Base-by-base conservation (phyloP, 2,888 invertebrate genomes). In the Cephalotes varians region DNA sequence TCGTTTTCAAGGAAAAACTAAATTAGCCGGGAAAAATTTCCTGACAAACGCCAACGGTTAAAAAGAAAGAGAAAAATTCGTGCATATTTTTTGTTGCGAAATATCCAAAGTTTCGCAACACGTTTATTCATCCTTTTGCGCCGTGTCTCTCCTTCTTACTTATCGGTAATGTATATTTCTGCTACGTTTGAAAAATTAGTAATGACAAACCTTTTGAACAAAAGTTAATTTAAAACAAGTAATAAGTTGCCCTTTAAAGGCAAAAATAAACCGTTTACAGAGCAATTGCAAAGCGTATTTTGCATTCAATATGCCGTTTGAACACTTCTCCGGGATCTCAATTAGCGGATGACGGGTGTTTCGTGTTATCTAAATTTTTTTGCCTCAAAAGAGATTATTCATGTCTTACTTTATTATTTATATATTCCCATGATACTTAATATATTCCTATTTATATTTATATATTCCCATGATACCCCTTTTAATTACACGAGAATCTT, bases 371-470 rank as follows among this genome's bases (percentile, higher is more conserved):
- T 54, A 37, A 71, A 21, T 71, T 71, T 34, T 54, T 71, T 18
- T 34, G n/a, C 21, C 9, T 51, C 21, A 54, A 34, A 69, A 49
- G 31, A 49, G 21, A 10, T 54, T 54, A 31, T 31, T 49, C n/a
- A 3, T 34, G 34, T 31, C 31, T 65, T 69, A 69, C 2, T 51
- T 71, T 54, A 37, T 51, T 71, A 67, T 67, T 67, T 67, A 69
- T 49, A 69, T 51, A 69, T 51, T 69, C 9, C 12, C 34, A 2
- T 34, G 34, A 69, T 69, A 51, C 15, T n/a, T n/a, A n/a, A n/a
- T n/a, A n/a, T n/a, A n/a, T n/a, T n/a, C n/a, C n/a, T 4, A 34
- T 51, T 69, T 69, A 21, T 69, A 47, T 7, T 67, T 67, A 69
- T 49, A 69, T 51, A 69, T 51, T 69, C 9, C 12, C 34, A 2